These are phyloP conservation scores for Halictus ligatus DNA, from an alignment of 2,888 invertebrate genomes.

Conservation along the genomic window DNA sequence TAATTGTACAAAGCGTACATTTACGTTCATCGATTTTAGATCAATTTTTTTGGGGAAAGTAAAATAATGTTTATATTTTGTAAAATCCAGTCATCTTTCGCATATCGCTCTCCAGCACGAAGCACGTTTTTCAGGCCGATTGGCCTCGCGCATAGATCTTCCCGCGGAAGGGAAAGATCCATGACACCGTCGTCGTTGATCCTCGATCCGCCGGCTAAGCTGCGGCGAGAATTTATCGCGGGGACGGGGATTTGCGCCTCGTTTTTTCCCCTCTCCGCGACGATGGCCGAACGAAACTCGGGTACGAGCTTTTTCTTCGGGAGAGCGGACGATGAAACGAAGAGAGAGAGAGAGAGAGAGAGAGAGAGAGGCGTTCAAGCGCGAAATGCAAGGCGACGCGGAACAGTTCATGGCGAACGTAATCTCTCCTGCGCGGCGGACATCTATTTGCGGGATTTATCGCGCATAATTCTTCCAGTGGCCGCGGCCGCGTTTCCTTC, in stretches of 20 bases:
- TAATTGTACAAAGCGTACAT: too few species aligned
- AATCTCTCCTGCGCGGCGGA: conserved; percentile 20
- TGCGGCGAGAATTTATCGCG: neutral
- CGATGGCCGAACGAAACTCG: neutral
- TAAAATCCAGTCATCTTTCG: neutral
- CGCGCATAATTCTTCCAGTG: conserved; percentile 20
- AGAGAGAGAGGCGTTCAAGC: neutral
- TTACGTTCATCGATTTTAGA: too few species aligned
- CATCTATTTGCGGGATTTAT: conserved; percentile 29
- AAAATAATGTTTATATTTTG: neutral
- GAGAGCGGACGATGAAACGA: neutral
- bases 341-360: neutral
- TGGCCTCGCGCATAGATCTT: neutral
- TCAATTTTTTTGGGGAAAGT: neutral
- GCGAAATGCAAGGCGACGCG: neutral
- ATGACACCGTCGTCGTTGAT: neutral
- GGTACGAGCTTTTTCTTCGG: neutral
- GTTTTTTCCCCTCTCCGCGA: neutral
- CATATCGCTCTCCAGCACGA: neutral
- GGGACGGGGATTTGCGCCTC: neutral
- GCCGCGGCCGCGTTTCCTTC: neutral
- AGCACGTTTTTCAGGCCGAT: neutral
- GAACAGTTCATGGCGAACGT: neutral
- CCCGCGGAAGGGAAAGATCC: neutral
- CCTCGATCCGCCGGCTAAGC: neutral